Conservation (phyloP, 1,140 invertebrate species). For the Aphidius gifuensis region DNA sequence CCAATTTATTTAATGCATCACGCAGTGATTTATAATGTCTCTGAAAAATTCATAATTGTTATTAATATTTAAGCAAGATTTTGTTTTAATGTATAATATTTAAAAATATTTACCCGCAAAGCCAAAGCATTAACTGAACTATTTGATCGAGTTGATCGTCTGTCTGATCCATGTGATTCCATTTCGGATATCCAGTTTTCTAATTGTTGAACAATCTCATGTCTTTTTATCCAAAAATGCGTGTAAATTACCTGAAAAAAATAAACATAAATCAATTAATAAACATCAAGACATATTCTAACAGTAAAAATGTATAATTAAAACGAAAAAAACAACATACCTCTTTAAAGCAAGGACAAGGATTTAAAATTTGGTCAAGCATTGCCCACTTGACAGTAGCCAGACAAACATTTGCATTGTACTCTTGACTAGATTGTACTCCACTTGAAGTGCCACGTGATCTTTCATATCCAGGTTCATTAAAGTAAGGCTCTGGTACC, state of each 20-base stretch:
- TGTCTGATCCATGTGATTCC: constrained; percentile 70
- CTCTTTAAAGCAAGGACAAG: constrained; percentile 90
- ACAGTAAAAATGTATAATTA: not conserved
- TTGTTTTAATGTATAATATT: not conserved
- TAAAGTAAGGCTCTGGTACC: constrained; percentile 96
- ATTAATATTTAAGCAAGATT: constrained; percentile 4
- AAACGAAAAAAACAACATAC: constrained; percentile 51
- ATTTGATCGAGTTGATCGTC: constrained; percentile 65
- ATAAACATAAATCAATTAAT: constrained; percentile 2
- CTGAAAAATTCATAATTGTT: constrained; percentile 52
- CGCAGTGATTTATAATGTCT: constrained; percentile 75
- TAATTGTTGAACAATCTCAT: constrained; percentile 86
- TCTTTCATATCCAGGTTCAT: constrained; percentile 95
- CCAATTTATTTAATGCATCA: constrained; percentile 76
- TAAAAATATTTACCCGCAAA: constrained; percentile 61
- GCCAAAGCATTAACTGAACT: constrained; percentile 75
- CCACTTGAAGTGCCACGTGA: constrained; percentile 85
- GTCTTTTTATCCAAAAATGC: constrained; percentile 92
- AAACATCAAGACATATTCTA: constrained; percentile 4
- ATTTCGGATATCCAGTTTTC: constrained; percentile 88
- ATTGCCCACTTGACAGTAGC: constrained; percentile 95
- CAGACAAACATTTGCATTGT: constrained; percentile 94
- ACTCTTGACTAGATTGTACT: constrained; percentile 84
- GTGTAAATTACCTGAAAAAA: constrained; percentile 77
- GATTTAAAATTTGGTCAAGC: constrained; percentile 88